Evolutionary conservation across 1,140 invertebrate species (phyloP).

Genomic region (Aleiodes sp.): DNA sequence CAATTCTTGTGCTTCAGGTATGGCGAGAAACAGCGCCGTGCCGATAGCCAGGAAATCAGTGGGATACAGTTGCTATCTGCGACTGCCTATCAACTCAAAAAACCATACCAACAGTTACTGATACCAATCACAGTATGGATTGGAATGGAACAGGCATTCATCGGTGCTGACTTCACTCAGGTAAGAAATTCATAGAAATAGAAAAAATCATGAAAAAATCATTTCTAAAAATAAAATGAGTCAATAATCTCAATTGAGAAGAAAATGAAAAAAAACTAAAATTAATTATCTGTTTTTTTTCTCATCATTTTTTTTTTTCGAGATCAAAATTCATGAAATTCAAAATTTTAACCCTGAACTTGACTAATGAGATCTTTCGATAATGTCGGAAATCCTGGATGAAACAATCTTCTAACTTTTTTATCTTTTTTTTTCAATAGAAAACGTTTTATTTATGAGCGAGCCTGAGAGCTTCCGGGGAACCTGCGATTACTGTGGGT

Average conservation of each 20-base stretch:
- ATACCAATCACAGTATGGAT: slow-evolving; percentile 97
- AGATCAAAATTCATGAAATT: background rate
- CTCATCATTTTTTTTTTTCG: background rate
- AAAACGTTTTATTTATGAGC: background rate
- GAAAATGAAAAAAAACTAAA: too few species aligned
- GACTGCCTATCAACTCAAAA: slow-evolving; percentile 90
- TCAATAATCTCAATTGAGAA: too few species aligned
- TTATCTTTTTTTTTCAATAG: background rate
- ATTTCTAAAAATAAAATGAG: background rate
- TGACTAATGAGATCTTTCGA: background rate
- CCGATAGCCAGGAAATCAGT: slow-evolving; percentile 75
- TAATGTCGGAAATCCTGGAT: background rate
- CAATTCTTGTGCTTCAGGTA: slow-evolving; percentile 67
- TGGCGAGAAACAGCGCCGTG: slow-evolving; percentile 80
- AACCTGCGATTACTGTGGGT: background rate
- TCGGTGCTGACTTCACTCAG: slow-evolving; percentile 93
- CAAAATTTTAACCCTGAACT: slow-evolving; percentile 1
- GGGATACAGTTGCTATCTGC: slow-evolving; percentile 86
- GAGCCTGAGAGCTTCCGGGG: background rate
- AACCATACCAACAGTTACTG: slow-evolving; percentile 89
- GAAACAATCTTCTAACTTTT: background rate
- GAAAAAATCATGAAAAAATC: background rate
- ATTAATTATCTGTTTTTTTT: too few species aligned
- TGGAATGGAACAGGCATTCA: slow-evolving; percentile 96
- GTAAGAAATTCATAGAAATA: slow-evolving; percentile 62